A percentile compares a stretch with the other conserved stretches of the same genome.
phyloP scores from a whole-genome alignment of 2,113 vertebrate species.

The Microtus montanus region DNA sequence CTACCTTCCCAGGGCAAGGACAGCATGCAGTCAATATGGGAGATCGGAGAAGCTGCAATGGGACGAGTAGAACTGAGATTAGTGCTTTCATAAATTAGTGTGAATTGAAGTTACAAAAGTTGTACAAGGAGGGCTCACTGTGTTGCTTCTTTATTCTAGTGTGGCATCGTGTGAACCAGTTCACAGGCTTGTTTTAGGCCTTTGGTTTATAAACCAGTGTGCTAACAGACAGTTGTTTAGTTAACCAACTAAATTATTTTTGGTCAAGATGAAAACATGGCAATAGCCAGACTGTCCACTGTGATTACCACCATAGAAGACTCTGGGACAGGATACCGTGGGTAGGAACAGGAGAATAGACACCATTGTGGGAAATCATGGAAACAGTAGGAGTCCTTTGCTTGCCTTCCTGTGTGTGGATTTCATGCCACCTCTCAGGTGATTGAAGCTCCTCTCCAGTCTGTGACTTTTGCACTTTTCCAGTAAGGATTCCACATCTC shows the following conservation, averaged over 20 bases:
- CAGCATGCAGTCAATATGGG: not conserved
- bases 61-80: not conserved
- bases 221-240: not conserved
- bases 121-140: fast-evolving
- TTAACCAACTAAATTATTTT: not conserved
- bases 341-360: not conserved
- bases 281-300: not conserved
- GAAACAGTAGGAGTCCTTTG: not conserved
- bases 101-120: not conserved
- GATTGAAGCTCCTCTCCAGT: not conserved
- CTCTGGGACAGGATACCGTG: not conserved
- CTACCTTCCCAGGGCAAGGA: not conserved
- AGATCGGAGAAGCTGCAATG: not conserved
- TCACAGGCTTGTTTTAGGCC: not conserved
- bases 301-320: not conserved
- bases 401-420: not conserved
- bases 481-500: not conserved
- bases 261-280: not conserved
- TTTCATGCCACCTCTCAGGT: not conserved
- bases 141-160: not conserved
- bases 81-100: not conserved
- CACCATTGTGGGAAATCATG: not conserved
- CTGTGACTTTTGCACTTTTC: not conserved
- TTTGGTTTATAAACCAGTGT: not conserved
- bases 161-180: not conserved